Evolutionary conservation across 2,113 vertebrate genomes (phyloP).

Genomic region (Microcebus lehilahytsara): DNA sequence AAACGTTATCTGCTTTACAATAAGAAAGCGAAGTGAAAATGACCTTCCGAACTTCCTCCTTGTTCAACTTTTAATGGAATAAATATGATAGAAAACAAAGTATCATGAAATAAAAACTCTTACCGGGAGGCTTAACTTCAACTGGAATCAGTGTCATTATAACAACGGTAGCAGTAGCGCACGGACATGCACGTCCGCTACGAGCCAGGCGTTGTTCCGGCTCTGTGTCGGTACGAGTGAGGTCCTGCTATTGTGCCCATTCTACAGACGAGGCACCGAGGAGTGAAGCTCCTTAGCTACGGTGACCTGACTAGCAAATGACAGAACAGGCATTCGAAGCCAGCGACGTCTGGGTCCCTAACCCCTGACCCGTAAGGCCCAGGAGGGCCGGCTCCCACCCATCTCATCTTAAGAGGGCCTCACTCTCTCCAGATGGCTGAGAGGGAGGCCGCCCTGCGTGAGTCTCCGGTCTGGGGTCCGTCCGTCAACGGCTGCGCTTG

Average conservation of each 20-base stretch:
- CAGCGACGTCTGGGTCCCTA: background rate
- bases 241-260: background rate
- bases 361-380: background rate
- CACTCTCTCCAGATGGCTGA: background rate
- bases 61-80: background rate
- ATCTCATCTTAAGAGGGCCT: background rate
- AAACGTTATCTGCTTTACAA: background rate
- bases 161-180: no score
- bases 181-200: rapidly evolving
- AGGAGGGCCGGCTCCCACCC: background rate
- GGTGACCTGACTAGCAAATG: background rate
- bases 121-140: background rate
- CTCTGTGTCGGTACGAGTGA: rapidly evolving
- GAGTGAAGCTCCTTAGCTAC: background rate
- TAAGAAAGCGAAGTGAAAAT: background rate
- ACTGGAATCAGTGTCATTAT: background rate
- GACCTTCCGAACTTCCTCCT: background rate
- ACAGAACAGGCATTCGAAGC: background rate
- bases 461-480: background rate
- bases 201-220: background rate
- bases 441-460: background rate
- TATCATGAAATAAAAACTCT: background rate
- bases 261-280: background rate
- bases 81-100: background rate
- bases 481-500: background rate